A percentile compares a stretch with the other conserved stretches of the same genome.
These are phyloP conservation scores for Scolanthus callimorphus DNA, from an alignment of 92 coral and sea anemone genomes.

Conservation along the genomic window DNA sequence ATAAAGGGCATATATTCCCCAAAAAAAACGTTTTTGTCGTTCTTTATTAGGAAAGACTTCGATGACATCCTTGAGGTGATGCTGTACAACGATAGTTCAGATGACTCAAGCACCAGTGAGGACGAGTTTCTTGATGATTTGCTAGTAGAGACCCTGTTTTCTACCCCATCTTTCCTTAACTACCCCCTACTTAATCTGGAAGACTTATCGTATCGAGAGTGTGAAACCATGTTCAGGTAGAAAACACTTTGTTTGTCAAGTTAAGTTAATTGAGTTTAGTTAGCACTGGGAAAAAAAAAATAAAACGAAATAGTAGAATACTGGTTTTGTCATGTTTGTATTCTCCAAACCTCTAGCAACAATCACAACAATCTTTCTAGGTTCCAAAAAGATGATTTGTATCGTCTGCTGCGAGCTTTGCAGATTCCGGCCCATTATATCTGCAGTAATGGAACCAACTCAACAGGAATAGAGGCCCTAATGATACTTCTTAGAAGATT, in stretches of 20 bases:
- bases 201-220: conserved; percentile 40
- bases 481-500: conserved; percentile 43
- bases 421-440: conserved; percentile 29
- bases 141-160: conserved; percentile 47
- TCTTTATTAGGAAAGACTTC: too few species aligned
- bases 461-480: too few species aligned
- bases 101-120: conserved; percentile 31
- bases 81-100: conserved; percentile 38
- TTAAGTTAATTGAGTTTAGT: too few species aligned
- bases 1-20: too few species aligned
- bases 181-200: conserved; percentile 16
- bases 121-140: conserved; percentile 50
- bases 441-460: conserved; percentile 49
- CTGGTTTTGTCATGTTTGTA: too few species aligned
- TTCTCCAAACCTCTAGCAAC: too few species aligned
- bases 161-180: conserved; percentile 8
- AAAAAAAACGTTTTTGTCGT: too few species aligned
- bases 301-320: too few species aligned
- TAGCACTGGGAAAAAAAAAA: too few species aligned
- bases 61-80: too few species aligned
- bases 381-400: conserved; percentile 30
- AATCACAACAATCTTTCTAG: too few species aligned
- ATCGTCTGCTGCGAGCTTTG: conserved; percentile 19
- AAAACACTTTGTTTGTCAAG: too few species aligned
- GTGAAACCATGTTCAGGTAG: conserved; percentile 65